Base-by-base conservation (phyloP, 2,888 invertebrate species). In the Nephrotoma appendiculata region DNA sequence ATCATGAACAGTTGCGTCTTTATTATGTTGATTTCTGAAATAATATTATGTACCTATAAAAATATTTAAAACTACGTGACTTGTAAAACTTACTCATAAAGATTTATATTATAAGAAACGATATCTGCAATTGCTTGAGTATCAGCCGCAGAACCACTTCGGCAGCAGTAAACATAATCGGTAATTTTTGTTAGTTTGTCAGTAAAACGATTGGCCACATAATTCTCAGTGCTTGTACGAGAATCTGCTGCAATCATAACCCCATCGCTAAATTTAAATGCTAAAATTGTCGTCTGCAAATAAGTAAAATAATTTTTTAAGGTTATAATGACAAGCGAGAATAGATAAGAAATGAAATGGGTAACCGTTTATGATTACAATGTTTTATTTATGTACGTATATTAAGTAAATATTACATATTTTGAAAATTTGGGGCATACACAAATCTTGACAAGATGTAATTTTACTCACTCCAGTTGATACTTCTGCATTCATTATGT, bases 191-290 rank as follows among this genome's bases (percentile, higher is more conserved):
- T 99, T 88, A 99, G 92, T 91, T 99, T 99, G 92, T 99, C 98
- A 0, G 98, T 96, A 42, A 97, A 97, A 90, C 99, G 95, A 92
- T 98, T 99, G 41, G 98, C 97, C 88, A 99, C 96, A 92, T 98
- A 99, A 0, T 96, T 94, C 91, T 98, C 99, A 7, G 97, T 96
- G 31, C 98, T 98, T 52, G 99, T 98, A 88, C 99, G 95, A 0
- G 99, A 98, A 93, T 99, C 99, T 3, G 99, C 99, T 43, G 98
- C 99, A 90, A 99, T 96, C 15, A 99, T 95, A n/a, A 99, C 98
- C 83, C 99, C 99, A 5, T 96, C 98, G 89, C 96, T 94, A 91
- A 96, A 99, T 92, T 99, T 98, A 87, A 97, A 97, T 84, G 99
- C 99, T 95, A 99, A 97, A 90, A 99, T 97, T 0, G 99, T 98